These are phyloP conservation scores for Campylorhamphus procurvoides DNA, from an alignment of 2,113 vertebrate genomes.

Conservation along the genomic window DNA sequence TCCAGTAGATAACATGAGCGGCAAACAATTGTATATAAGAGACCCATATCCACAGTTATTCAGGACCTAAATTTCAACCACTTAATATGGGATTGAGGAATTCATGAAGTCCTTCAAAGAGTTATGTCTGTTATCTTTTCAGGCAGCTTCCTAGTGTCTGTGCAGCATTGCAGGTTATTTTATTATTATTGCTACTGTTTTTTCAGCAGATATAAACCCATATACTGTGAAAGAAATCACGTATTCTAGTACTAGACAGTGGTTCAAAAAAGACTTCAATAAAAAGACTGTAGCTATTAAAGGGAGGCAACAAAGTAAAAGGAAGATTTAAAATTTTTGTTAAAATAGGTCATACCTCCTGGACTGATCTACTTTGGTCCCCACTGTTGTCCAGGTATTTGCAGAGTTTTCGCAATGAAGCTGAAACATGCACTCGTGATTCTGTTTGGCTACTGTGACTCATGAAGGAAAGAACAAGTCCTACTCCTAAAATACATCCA, in stretches of 20 bases:
- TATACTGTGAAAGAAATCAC: not conserved
- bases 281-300: not conserved
- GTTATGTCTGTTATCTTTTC: not conserved
- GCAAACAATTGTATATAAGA: not conserved
- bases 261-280: not conserved
- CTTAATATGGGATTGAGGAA: not conserved
- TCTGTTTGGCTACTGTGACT: constrained; percentile 81
- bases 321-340: not conserved
- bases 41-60: not conserved
- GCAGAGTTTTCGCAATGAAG: constrained; percentile 78
- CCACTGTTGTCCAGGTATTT: constrained; percentile 77
- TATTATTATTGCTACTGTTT: not conserved
- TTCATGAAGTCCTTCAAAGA: not conserved
- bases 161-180: not conserved
- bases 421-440: constrained; percentile 64
- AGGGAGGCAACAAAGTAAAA: not conserved
- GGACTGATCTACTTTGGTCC: constrained; percentile 82
- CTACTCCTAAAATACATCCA: constrained; percentile 89
- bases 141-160: not conserved
- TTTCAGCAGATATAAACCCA: not conserved
- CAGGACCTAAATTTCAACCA: not conserved
- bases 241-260: not conserved
- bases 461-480: constrained; percentile 84
- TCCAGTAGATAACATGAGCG: not conserved
- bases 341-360: constrained; percentile 82